Percentiles rank a stretch among this genome's conserved stretches.
Evolutionary conservation across 2,113 vertebrate species (phyloP).

Genomic region (Pycnonotus jocosus): DNA sequence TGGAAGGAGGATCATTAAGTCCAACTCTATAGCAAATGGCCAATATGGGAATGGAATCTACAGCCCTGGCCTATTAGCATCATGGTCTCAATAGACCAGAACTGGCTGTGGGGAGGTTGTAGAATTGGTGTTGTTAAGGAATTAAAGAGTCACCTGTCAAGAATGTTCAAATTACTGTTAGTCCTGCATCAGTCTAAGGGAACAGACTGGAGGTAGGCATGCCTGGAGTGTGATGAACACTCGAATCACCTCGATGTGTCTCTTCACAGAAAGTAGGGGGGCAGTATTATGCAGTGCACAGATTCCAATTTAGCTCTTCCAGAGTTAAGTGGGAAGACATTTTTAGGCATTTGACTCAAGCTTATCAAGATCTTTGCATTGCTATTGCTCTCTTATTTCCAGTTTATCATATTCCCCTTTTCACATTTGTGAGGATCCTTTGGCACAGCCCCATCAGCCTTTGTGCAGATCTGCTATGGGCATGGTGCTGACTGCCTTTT

Average conservation of each 20-base stretch:
- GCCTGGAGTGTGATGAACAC: background rate
- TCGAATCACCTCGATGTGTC: background rate
- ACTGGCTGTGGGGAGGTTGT: background rate
- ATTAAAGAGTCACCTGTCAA: background rate
- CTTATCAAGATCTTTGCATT: background rate
- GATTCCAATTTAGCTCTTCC: background rate
- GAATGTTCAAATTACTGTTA: background rate
- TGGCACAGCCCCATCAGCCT: background rate
- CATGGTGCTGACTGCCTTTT: background rate
- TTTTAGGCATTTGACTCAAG: background rate
- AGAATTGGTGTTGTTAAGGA: background rate
- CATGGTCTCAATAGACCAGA: background rate
- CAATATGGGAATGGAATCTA: background rate
- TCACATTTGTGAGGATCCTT: background rate
- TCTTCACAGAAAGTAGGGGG: background rate
- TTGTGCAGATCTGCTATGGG: background rate
- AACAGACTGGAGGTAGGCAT: background rate
- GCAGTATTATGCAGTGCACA: background rate
- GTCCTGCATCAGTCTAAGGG: background rate
- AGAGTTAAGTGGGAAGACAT: background rate
- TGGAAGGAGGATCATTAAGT: background rate
- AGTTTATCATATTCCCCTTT: background rate
- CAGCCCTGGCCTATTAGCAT: background rate
- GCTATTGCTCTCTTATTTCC: background rate
- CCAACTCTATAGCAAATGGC: background rate